Base-by-base conservation (phyloP, 1,140 invertebrate genomes). In the Drosophila miranda region DNA sequence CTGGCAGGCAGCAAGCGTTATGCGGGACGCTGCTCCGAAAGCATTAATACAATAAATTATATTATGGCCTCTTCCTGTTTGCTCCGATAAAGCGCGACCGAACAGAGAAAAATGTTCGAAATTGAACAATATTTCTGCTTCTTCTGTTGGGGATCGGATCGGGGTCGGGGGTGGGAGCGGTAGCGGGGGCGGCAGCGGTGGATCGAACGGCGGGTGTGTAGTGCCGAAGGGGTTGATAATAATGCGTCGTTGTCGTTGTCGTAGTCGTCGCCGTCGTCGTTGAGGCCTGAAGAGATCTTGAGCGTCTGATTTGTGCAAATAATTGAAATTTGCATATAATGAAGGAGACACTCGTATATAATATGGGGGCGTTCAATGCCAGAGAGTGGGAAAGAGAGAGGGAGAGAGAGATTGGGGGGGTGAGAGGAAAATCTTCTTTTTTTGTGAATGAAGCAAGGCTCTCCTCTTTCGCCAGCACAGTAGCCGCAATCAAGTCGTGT, bases 281-380 rank as follows among this genome's bases (percentile, higher is more conserved):
- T 60, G 53, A 34, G 63, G 34, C 38, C 9, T 54, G 46, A 14
- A 60, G 46, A 72, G 81, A 84, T 84, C 81, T 84, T 84, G 63
- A 66, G 77, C 73, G 82, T 69, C 82, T 86, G 81, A 86, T 86
- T 86, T 87, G 83, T 87, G 83, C 83, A 87, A 87, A 87, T 87
- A 87, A 87, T 87, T 87, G 82, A 87, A 87, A 87, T 87, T 87
- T 87, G 82, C 82, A 87, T 87, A 88, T 88, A 86, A 86, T 87
- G 83, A 78, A 86, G 70, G 78, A 60, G 50, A 50, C 56, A 49
- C 59, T 2, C 21, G 23, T 14, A 13, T 23, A 3, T 60, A 1
- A 2, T 60, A 55, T 62, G 75, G 66, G 62, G 75, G 53, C 66
- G 59, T 64, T 59, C 46, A 60, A 68, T 68, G 57, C 21, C 46